A percentile compares a stretch with the other conserved stretches of the same genome.
Evolutionary conservation across 2,113 vertebrate species (phyloP).

Genomic region (rabbit (Oryctolagus cuniculus)): DNA sequence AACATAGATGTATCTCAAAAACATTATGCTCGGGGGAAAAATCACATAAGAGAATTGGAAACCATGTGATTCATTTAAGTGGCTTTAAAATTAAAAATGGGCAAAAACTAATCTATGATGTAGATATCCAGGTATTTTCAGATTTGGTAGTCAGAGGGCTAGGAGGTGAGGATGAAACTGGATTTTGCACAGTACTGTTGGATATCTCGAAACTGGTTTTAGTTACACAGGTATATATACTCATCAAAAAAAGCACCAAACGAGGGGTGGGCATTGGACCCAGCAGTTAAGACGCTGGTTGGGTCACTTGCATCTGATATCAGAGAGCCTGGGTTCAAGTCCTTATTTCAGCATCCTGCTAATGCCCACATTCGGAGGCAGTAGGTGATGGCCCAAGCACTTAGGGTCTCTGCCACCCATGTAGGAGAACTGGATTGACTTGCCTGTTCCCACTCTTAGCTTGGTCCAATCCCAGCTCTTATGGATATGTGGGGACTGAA

Average conservation of each 20-base stretch:
- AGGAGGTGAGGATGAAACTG: not conserved
- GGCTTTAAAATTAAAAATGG: not conserved
- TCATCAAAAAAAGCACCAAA: not conserved
- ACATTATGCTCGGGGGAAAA: not conserved
- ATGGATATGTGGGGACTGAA: too few relatives aligned
- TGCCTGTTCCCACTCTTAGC: too few relatives aligned
- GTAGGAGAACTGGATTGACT: too few relatives aligned
- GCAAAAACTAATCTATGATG: not conserved
- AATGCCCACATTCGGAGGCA: too few relatives aligned
- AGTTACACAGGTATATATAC: not conserved
- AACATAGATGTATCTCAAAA: not conserved
- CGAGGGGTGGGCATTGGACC: too few relatives aligned
- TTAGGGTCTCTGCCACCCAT: too few relatives aligned
- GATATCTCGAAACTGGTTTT: not conserved
- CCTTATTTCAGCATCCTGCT: too few relatives aligned
- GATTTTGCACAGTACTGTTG: not conserved
- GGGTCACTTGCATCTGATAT: too few relatives aligned
- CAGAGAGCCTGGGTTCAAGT: too few relatives aligned
- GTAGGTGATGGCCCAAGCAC: too few relatives aligned
- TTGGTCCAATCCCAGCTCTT: too few relatives aligned
- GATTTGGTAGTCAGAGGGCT: not conserved
- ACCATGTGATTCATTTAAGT: not conserved
- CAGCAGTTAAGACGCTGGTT: too few relatives aligned
- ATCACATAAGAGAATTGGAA: not conserved
- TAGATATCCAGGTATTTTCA: not conserved